phyloP scores from a whole-genome alignment of 2,888 invertebrate species.

The Aspidiotus rigidus region DNA sequence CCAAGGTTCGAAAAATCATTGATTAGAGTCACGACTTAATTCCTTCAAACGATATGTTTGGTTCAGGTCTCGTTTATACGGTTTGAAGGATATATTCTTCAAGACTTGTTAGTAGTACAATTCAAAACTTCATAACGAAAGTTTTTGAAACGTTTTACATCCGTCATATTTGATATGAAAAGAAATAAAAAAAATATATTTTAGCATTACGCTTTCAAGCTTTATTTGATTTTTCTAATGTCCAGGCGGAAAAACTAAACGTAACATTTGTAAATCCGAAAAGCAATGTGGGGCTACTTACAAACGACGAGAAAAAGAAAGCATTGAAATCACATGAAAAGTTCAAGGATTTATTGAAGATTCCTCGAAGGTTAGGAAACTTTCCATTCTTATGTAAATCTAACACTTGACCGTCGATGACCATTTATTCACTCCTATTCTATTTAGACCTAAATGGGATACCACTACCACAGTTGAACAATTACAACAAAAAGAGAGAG shows the following conservation, averaged over 20 bases:
- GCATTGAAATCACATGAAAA: conserved; percentile 50
- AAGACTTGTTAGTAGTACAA: no score
- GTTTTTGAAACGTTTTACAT: no score
- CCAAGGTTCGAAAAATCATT: no score
- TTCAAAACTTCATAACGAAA: no score
- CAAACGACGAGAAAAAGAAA: conserved; percentile 50
- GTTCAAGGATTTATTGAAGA: conserved; percentile 56
- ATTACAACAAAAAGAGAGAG: conserved; percentile 67
- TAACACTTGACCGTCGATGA: not conserved
- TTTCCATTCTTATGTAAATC: not conserved
- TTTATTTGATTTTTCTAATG: no score
- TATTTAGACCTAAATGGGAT: conserved; percentile 67
- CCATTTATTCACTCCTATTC: not conserved
- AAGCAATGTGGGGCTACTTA: conserved; percentile 52
- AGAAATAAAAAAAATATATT: no score
- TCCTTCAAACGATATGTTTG: no score
- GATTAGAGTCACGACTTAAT: no score
- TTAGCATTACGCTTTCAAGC: no score
- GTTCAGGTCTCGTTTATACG: no score
- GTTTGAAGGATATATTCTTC: no score
- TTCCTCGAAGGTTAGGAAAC: conserved; percentile 62
- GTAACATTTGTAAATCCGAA: conserved; percentile 62
- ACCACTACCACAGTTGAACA: conserved; percentile 66
- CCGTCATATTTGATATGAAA: no score
- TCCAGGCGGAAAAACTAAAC: conserved; percentile 73